Conservation (phyloP, 2,113 vertebrate species). For the Myotis brandtii region DNA sequence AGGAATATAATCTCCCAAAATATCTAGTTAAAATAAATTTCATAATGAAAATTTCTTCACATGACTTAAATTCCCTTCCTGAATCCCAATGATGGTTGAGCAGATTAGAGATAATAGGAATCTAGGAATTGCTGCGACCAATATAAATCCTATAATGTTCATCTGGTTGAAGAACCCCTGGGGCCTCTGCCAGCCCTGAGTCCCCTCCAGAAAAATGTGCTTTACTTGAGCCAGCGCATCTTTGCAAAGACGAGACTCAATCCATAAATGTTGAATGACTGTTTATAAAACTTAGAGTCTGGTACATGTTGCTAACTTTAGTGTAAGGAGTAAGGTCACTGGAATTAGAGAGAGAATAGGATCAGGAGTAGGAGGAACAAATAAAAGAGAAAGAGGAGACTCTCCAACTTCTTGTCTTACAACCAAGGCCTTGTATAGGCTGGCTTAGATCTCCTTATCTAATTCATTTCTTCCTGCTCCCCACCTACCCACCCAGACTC, state of each 20-base stretch:
- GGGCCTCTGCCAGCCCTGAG: neutral
- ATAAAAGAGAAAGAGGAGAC: neutral
- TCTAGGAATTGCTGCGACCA: neutral
- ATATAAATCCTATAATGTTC: neutral
- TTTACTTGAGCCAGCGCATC: neutral
- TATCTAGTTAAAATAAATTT: slow-evolving; percentile 48
- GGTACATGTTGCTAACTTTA: neutral
- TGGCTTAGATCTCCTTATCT: neutral
- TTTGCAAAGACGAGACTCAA: neutral
- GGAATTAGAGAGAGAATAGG: neutral
- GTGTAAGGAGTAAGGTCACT: neutral
- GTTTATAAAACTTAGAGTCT: neutral
- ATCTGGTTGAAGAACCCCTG: neutral
- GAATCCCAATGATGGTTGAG: neutral
- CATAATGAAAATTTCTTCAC: slow-evolving; percentile 36
- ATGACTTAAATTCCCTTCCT: slow-evolving; percentile 15
- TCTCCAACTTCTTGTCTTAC: neutral
- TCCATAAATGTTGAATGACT: neutral
- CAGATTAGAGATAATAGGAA: slow-evolving; percentile 40
- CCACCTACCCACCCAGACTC: neutral
- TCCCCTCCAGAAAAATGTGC: neutral
- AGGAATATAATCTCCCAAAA: slow-evolving; percentile 56
- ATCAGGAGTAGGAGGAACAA: neutral
- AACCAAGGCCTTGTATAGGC: neutral
- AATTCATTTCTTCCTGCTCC: neutral